phyloP scores from a whole-genome alignment of 2,888 invertebrate genomes.

The Pyrrhia umbra region DNA sequence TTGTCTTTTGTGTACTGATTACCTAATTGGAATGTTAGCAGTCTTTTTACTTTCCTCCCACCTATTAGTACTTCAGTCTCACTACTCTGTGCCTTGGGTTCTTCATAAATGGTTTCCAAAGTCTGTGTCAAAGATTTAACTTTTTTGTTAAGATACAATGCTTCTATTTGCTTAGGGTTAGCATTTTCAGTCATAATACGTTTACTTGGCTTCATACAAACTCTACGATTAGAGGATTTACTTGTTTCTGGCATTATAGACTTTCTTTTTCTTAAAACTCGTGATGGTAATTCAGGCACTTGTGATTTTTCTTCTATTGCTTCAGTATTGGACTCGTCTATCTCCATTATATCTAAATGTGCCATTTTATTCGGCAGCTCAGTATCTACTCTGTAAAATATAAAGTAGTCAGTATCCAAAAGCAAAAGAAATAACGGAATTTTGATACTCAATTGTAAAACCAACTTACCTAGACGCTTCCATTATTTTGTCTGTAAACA shows the following conservation, averaged over 20 bases:
- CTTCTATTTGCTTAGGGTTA: constrained; percentile 85
- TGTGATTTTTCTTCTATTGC: constrained; percentile 61
- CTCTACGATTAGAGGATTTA: constrained; percentile 84
- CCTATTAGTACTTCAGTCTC: constrained; percentile 85
- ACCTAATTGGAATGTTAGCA: constrained; percentile 89
- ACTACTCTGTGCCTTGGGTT: constrained; percentile 85
- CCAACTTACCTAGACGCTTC: constrained; percentile 72
- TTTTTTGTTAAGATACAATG: constrained; percentile 90
- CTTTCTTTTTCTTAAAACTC: constrained; percentile 83
- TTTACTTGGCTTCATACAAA: constrained; percentile 86
- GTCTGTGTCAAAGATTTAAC: constrained; percentile 87
- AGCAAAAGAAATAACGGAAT: constrained; percentile 4
- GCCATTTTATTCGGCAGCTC: constrained; percentile 87
- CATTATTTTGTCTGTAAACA: constrained; percentile 61
- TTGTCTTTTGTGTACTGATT: constrained; percentile 89
- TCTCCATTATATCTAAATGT: constrained; percentile 85
- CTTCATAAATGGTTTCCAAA: constrained; percentile 92
- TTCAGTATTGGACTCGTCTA: constrained; percentile 68
- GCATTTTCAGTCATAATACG: constrained; percentile 80
- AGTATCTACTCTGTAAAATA: constrained; percentile 76
- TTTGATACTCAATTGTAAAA: constrained; percentile 3
- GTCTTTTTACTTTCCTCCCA: constrained; percentile 89
- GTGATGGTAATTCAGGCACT: constrained; percentile 68
- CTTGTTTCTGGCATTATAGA: constrained; percentile 76
- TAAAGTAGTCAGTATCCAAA: constrained; percentile 2